Evolutionary conservation across 1,140 invertebrate genomes (phyloP).

Genomic region (Cepaea nemoralis): DNA sequence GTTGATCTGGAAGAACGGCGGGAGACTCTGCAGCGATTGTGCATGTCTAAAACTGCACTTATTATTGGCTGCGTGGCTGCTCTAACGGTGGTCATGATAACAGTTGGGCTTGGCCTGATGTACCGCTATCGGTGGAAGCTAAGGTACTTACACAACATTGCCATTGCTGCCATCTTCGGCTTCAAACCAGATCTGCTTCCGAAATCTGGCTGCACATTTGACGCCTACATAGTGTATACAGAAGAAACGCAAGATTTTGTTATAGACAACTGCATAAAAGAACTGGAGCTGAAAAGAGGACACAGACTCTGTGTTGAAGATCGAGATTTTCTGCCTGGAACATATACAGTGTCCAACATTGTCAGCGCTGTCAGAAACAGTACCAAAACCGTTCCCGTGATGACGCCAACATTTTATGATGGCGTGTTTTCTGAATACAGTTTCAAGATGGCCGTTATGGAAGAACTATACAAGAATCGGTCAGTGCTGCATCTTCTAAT

Average conservation of each 20-base stretch:
- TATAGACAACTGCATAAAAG: conserved; percentile 29
- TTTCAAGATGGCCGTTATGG: conserved; percentile 21
- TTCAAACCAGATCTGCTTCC: background rate
- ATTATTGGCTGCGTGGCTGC: background rate
- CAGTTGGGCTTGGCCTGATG: background rate
- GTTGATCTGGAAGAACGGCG: background rate
- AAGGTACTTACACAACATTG: background rate
- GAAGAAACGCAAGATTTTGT: conserved; percentile 42
- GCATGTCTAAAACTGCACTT: background rate
- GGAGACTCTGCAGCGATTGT: background rate
- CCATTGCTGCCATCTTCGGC: background rate
- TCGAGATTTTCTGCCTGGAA: conserved; percentile 56
- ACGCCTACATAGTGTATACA: conserved; percentile 48
- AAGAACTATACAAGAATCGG: background rate
- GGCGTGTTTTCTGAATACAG: background rate
- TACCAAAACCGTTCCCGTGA: conserved; percentile 76
- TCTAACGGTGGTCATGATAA: background rate
- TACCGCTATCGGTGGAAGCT: conserved; percentile 18
- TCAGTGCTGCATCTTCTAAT: conserved; percentile 6
- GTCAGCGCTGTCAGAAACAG: conserved; percentile 77
- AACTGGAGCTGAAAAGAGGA: conserved; percentile 42
- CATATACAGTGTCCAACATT: conserved; percentile 76
- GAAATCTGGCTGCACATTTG: conserved; percentile 32
- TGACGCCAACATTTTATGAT: conserved; percentile 67
- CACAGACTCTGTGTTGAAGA: conserved; percentile 51